phyloP scores from a whole-genome alignment of 2,797 vertebrate genomes.

The Eupleurogrammus muticus region DNA sequence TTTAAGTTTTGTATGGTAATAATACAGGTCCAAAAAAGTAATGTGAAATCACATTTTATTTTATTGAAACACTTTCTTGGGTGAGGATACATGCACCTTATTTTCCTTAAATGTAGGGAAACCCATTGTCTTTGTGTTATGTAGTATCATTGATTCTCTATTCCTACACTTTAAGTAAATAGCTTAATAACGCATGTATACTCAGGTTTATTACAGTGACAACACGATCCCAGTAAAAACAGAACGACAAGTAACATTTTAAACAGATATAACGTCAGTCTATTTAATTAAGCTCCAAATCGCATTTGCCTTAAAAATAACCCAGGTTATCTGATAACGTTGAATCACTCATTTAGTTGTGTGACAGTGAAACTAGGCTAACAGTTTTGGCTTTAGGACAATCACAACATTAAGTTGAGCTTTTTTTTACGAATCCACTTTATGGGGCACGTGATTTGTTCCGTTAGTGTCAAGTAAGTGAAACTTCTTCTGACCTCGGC shows the following conservation, averaged over 20 bases:
- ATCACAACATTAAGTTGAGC: neutral
- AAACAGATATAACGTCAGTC: neutral
- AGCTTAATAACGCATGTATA: neutral
- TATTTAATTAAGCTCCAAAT: neutral
- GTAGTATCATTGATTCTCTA: neutral
- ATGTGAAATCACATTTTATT: too few species aligned
- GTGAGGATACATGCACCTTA: too few species aligned
- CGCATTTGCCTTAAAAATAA: neutral
- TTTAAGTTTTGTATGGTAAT: too few species aligned
- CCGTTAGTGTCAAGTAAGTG: neutral
- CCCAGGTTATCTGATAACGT: neutral
- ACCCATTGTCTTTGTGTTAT: too few species aligned
- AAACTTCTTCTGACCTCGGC: neutral
- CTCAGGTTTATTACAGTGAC: neutral
- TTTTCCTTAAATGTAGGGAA: too few species aligned
- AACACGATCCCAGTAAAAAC: neutral
- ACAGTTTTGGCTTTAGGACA: accelerated
- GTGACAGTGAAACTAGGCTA: neutral
- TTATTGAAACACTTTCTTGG: too few species aligned
- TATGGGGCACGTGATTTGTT: neutral
- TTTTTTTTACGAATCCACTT: too few species aligned
- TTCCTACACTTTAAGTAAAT: neutral
- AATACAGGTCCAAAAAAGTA: too few species aligned
- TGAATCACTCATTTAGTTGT: neutral
- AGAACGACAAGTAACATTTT: neutral